phyloP scores from a whole-genome alignment of 2,888 invertebrate species.

The Serripes groenlandicus region DNA sequence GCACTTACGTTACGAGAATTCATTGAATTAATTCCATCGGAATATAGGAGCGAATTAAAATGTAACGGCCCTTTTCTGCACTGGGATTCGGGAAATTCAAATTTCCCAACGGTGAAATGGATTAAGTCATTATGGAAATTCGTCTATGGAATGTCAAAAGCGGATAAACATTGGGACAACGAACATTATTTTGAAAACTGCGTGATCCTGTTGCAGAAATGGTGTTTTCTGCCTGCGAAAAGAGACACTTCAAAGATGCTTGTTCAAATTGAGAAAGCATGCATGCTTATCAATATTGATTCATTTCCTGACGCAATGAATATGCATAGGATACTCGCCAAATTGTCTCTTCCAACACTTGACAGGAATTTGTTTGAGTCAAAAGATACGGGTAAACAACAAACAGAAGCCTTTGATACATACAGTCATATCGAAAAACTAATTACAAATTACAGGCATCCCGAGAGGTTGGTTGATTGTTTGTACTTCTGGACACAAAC shows the following conservation, averaged over 20 bases:
- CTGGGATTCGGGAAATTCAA: background rate
- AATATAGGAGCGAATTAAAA: no score
- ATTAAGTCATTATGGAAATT: conserved; percentile 10
- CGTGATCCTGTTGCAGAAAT: no score
- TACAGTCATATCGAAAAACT: no score
- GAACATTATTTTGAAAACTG: no score
- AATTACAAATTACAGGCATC: background rate
- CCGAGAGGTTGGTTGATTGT: background rate
- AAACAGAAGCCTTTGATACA: no score
- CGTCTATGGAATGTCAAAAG: background rate
- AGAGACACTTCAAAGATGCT: no score
- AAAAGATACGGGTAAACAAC: no score
- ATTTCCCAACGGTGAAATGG: background rate
- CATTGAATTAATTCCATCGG: background rate
- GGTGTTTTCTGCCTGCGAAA: conserved; percentile 1
- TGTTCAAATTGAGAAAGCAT: background rate
- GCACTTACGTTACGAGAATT: background rate
- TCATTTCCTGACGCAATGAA: background rate
- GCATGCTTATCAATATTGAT: background rate
- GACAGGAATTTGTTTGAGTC: background rate
- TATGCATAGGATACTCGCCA: background rate
- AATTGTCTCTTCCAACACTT: background rate
- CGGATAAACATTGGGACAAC: no score
- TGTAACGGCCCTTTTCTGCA: no score
- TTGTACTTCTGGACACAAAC: background rate